Base-by-base conservation (phyloP, 2,113 vertebrate genomes). In the Coracopsis vasa region DNA sequence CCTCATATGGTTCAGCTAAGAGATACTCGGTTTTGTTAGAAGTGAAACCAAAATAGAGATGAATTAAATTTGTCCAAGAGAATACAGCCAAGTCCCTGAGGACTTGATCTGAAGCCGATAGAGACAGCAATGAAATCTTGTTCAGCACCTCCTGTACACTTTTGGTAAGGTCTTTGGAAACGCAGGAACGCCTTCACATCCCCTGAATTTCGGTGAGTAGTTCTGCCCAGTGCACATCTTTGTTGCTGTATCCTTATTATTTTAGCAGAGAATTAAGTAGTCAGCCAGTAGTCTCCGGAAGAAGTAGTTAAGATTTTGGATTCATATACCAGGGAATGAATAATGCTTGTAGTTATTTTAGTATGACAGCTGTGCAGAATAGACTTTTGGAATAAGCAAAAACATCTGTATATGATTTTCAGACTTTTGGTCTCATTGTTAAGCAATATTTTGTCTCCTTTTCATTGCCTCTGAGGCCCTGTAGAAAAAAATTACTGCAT, bases 331-430 rank as follows among this genome's bases (percentile, higher is more conserved):
- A 83, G 56, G 33, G 64, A 56, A 12, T 88, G 75, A 96, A 81
- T 83, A 88, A 73, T 53, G 37, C 33, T 47, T 0, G 1, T 45
- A 37, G 91, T 78, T 78, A 61, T 74, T 92, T 94, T 86, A 74
- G 80, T 64, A 5, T 69, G 85, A 67, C 79, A 90, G 74, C 66
- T 51, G 69, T 53, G 67, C 53, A 77, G 50, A 86, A 74, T 24
- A 41, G 78, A 88, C 48, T 75, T 92, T 75, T 62, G 45, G 54
- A 92, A 93, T 90, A 90, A 96, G 84, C 74, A 94, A 78, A 94
- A 93, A 71, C 85, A 83, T 85, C 92, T 88, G 44, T 70, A 16
- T 86, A 31, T 62, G 85, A 54, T 65, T 80, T 88, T 93, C 78
- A 86, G 60, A 91, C 72, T 90, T 88, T 74, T 23, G 25, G 37